Conservation (phyloP, 1,140 invertebrate species). For the Cepaea nemoralis region DNA sequence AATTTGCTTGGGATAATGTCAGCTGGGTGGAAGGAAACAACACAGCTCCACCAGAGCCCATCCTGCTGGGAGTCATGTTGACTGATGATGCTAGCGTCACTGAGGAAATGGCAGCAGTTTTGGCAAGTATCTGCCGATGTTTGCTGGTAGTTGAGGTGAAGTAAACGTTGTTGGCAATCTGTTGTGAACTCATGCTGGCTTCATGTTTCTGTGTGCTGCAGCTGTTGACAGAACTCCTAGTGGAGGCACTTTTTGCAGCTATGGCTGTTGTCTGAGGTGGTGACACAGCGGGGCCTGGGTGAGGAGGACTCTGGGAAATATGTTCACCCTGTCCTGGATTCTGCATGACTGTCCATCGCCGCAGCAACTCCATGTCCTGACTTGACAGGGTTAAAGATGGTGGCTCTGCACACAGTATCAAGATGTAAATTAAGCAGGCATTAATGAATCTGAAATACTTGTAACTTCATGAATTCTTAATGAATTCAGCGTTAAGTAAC, state of each 20-base stretch:
- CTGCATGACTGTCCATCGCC: conserved; percentile 66
- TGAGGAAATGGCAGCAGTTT: background rate
- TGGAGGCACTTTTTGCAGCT: conserved; percentile 12
- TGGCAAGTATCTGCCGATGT: conserved; percentile 34
- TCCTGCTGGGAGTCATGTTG: background rate
- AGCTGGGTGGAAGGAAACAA: conserved; percentile 17
- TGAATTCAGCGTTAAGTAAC: too few relatives aligned
- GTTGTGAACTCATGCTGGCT: background rate
- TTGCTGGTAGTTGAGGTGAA: background rate
- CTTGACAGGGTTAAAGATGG: conserved; percentile 46
- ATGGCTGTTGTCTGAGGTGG: background rate
- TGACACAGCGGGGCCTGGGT: conserved; percentile 23
- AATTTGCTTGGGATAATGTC: conserved; percentile 18
- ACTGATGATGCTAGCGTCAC: background rate
- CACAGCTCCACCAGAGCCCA: background rate
- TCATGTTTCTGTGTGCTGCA: background rate
- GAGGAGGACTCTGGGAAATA: conserved; percentile 21
- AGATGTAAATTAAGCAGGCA: too few relatives aligned
- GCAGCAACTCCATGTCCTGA: conserved; percentile 63
- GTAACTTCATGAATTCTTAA: too few relatives aligned
- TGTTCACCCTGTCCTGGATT: conserved; percentile 38
- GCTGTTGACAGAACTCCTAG: background rate
- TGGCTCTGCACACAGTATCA: background rate
- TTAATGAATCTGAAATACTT: too few relatives aligned
- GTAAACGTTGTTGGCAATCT: background rate